Evolutionary conservation across 1,140 invertebrate species (phyloP).

Genomic region (Asobara japonica): DNA sequence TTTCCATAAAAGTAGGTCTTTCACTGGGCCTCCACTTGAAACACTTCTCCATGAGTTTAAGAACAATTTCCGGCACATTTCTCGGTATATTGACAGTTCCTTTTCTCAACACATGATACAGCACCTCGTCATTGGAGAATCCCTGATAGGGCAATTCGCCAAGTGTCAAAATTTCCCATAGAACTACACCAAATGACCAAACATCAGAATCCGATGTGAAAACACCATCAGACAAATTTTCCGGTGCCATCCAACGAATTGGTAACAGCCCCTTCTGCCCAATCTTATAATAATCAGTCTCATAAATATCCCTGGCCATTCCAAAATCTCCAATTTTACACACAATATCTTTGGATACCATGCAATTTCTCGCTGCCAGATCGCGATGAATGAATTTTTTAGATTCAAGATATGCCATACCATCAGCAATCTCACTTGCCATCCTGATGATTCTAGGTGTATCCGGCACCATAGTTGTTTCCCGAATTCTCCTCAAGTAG

Average conservation of each 20-base stretch:
- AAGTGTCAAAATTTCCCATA: slow-evolving; percentile 82
- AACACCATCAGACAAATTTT: slow-evolving; percentile 78
- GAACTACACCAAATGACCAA: slow-evolving; percentile 80
- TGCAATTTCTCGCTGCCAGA: slow-evolving; percentile 82
- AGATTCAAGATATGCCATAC: slow-evolving; percentile 79
- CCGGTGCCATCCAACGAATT: slow-evolving; percentile 81
- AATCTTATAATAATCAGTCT: slow-evolving; percentile 80
- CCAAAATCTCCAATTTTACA: slow-evolving; percentile 81
- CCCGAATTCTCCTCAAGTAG: slow-evolving; percentile 68
- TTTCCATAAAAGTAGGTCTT: slow-evolving; percentile 61
- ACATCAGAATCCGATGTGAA: slow-evolving; percentile 80
- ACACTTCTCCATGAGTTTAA: slow-evolving; percentile 64
- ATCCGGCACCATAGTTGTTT: slow-evolving; percentile 51
- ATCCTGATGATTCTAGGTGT: slow-evolving; percentile 68
- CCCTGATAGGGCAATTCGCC: slow-evolving; percentile 80
- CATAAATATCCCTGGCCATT: slow-evolving; percentile 79
- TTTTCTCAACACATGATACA: slow-evolving; percentile 75
- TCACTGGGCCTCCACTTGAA: slow-evolving; percentile 64
- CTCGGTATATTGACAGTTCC: slow-evolving; percentile 73
- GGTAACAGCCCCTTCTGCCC: slow-evolving; percentile 73
- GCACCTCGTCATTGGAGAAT: slow-evolving; percentile 71
- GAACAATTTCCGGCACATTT: slow-evolving; percentile 61
- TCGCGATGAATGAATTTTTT: slow-evolving; percentile 82
- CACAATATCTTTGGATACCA: slow-evolving; percentile 75
- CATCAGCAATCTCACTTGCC: slow-evolving; percentile 83